These are phyloP conservation scores for Cantharis rufa DNA, from an alignment of 2,888 invertebrate genomes.

Conservation along the genomic window DNA sequence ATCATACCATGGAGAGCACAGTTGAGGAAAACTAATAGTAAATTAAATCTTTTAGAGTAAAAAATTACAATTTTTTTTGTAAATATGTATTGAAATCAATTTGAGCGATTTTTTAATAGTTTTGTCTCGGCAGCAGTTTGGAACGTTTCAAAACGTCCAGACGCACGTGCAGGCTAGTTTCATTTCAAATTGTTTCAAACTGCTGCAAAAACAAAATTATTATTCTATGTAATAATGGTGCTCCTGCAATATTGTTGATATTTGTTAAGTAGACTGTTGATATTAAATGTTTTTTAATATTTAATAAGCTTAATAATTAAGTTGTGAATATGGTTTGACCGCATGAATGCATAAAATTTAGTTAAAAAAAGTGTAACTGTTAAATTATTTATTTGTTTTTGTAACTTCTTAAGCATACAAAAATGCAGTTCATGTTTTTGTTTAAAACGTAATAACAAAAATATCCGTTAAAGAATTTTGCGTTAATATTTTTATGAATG, in stretches of 20 bases:
- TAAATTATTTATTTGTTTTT: neutral
- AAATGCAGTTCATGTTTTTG: neutral
- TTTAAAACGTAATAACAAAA: neutral
- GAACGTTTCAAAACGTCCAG: no score
- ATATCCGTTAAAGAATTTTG: neutral
- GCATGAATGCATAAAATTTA: neutral
- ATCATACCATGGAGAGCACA: constrained; percentile 91
- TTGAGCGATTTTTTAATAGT: neutral
- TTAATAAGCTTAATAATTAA: neutral
- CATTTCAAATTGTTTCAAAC: no score
- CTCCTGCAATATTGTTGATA: neutral
- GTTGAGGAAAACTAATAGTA: constrained; percentile 87
- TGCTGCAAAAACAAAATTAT: no score
- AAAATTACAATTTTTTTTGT: neutral
- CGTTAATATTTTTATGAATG: neutral
- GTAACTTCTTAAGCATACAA: neutral
- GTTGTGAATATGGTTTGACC: neutral
- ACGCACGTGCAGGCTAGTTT: no score
- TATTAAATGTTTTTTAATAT: neutral
- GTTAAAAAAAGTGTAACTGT: neutral
- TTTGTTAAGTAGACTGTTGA: neutral
- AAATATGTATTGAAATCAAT: neutral
- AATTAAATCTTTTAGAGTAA: constrained; percentile 78
- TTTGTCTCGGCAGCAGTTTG: no score
- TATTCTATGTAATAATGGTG: neutral